These are phyloP conservation scores for Lasiurus borealis DNA, from an alignment of 2,113 vertebrate genomes.

Conservation along the genomic window DNA sequence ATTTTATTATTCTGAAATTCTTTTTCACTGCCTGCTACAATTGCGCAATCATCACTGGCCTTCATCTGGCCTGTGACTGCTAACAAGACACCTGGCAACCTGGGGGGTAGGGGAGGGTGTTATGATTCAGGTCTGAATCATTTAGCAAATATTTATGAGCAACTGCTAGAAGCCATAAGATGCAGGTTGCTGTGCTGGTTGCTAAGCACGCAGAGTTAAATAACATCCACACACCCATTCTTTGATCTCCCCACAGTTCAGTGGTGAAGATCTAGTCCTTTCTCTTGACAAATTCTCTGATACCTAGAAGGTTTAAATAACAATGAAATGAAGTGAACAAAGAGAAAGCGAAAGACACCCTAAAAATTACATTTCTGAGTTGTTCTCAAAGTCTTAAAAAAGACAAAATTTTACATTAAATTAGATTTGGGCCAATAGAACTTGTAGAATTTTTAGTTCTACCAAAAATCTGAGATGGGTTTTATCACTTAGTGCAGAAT, in stretches of 20 bases:
- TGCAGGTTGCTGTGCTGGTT: conserved; percentile 19
- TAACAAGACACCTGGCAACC: conserved; percentile 67
- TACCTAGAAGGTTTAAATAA: conserved; percentile 11
- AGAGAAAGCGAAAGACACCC: not conserved
- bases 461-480: not conserved
- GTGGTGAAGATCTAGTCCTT: not conserved
- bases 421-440: not conserved
- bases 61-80: conserved; percentile 11
- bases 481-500: not conserved
- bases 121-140: conserved; percentile 64
- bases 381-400: not conserved
- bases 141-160: conserved; percentile 73
- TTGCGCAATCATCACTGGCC: not conserved
- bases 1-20: conserved; percentile 15
- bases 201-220: conserved; percentile 61
- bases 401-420: not conserved
- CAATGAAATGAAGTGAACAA: conserved; percentile 2
- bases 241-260: not conserved
- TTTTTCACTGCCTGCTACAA: not conserved
- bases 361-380: conserved; percentile 61
- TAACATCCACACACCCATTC: not conserved
- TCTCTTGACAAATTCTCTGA: conserved; percentile 51
- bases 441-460: not conserved
- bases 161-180: conserved; percentile 49
- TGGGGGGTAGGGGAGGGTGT: not conserved